Base-by-base conservation (phyloP, 2,797 vertebrate genomes). In the Falco biarmicus region DNA sequence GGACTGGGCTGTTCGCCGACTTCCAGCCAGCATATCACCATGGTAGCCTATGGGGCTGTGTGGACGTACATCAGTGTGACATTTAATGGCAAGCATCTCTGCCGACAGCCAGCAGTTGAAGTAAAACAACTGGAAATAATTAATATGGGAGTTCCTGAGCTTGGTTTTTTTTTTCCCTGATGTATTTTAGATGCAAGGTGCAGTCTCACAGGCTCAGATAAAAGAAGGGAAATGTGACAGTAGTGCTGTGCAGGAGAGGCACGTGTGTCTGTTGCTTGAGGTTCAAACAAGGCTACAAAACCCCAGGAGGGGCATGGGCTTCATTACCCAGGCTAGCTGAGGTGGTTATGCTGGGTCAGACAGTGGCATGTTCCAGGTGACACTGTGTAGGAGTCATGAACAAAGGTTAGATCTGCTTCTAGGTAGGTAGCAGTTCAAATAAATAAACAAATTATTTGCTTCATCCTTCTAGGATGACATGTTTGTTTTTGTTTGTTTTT, bases 41-140 rank as follows among this genome's bases (percentile, higher is more conserved):
- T 0, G 1, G 78, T 2, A 8, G 59, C 68, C 29, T 11, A 0
- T 7, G 82, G 74, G 59, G 34, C 68, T 10, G 22, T 13, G 61
- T 1, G 47, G 34, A 0, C 4, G 3, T 7, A 2, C 18, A 7
- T 2, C 31, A 1, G 57, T 0, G 1, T 8, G 47, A 20, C 28
- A 2, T 10, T 9, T 9, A 3, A 0, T 2, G 37, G 37, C 2
- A 0, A 4, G 51, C 24, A 0, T 13, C 54, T 22, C 14, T 69
- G 77, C 61, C 25, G 70, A 1, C 10, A n/a, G 59, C 13, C 60
- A 10, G 28, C 71, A 16, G 65, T 31, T 63, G 64, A 11, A 28
- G 9, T 8, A 18, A 20, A 41, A 34, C 39, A 16, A 2, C 0
- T 26, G 92, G 86, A 54, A 11, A 15, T 22, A 45, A 6, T 6